Evolutionary conservation across 2,797 vertebrate genomes (phyloP), one percentile per base, ranked within the genome.

Genomic region (Heterohyrax brucei): DNA sequence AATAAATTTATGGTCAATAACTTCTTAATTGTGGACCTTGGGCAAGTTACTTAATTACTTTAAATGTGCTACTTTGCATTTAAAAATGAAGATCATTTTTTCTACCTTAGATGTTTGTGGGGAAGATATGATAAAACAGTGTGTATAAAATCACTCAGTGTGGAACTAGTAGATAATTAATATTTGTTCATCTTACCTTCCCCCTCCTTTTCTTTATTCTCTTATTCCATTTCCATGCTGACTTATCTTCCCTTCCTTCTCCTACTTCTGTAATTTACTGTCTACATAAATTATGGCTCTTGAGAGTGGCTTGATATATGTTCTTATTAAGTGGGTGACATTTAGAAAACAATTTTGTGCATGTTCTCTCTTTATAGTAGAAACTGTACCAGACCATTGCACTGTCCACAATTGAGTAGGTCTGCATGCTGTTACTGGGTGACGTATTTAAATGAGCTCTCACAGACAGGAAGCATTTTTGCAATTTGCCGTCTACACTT

Each of bases 401-500:
- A 76, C 24, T 79, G 84, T 87, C 70, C 87, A 95, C 33, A 89
- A 53, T 22, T 91, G 59, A 77, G 75, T 93, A 76, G 12, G n/a
- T 93, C 22, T 80, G 50, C 16, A 94, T 73, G 80, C 66, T 48
- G 5, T 83, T 93, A 80, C 28, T 89, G 14, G 75, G 53, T 78
- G 62, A 94, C 48, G 50, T 82, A 91, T 78, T 94, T 78, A 75
- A 87, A 89, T 87, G 33, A 93, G 56, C 30, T 93, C 48, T 77
- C 68, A 92, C 33, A 89, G 56, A 95, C 46, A 92, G 75, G 64
- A 93, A 81, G 16, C 56, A 91, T 44, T 94, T 95, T 80, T 82
- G 18, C 56, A 94, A 93, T 87, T 95, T 95, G 13, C 66, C 91
- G 86, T 89, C 53, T 91, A 61, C 94, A 95, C 19, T 91, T 95